Conservation (phyloP, 2,888 invertebrate genomes). For the Apoda limacodes region DNA sequence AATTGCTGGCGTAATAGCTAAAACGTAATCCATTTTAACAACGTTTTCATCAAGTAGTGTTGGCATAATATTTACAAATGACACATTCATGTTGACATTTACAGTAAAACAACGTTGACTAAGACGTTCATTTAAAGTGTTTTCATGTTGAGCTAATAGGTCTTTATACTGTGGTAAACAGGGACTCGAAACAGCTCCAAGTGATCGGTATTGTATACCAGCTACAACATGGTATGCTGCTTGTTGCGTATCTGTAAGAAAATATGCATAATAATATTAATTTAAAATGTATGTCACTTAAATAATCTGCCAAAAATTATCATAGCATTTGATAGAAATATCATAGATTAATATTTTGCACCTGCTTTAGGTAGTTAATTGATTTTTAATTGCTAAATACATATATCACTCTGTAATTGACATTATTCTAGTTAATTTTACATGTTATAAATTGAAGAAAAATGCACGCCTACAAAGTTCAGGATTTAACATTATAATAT, state of each 20-base stretch:
- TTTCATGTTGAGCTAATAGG: constrained; percentile 82
- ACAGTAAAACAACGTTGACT: constrained; percentile 95
- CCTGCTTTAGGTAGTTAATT: too few relatives aligned
- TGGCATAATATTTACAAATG: constrained; percentile 87
- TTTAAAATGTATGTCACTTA: constrained; percentile 6
- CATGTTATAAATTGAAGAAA: too few relatives aligned
- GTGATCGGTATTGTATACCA: constrained; percentile 87
- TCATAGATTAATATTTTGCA: too few relatives aligned
- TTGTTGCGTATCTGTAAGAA: constrained; percentile 83
- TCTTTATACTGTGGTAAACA: constrained; percentile 90
- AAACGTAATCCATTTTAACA: constrained; percentile 88
- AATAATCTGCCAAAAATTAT: too few relatives aligned
- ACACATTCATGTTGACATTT: constrained; percentile 94
- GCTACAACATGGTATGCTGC: constrained; percentile 94
- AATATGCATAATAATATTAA: constrained; percentile 13
- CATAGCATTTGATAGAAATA: too few relatives aligned
- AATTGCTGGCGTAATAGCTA: constrained; percentile 88
- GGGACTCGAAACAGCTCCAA: constrained; percentile 87
- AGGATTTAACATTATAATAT: too few relatives aligned
- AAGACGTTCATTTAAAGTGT: constrained; percentile 81
- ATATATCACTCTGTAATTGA: too few relatives aligned
- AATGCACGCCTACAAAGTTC: too few relatives aligned
- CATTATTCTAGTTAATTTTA: too few relatives aligned
- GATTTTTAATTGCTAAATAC: too few relatives aligned
- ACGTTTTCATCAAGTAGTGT: constrained; percentile 86